Percentiles rank a stretch among this genome's conserved stretches.
Conservation (phyloP, 2,113 vertebrate species). For the Naja naja region DNA sequence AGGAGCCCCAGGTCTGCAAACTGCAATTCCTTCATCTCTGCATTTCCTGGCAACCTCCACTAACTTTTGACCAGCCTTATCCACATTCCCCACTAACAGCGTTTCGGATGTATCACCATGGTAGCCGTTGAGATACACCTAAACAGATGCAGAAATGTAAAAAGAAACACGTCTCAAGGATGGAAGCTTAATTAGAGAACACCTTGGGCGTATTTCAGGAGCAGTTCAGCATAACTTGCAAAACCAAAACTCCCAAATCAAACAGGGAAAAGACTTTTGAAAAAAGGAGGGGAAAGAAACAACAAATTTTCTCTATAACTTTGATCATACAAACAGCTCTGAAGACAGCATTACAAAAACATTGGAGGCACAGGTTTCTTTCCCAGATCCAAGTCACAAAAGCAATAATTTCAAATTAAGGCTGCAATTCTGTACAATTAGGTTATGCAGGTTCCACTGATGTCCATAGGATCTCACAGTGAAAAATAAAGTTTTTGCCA, state of each 20-base stretch:
- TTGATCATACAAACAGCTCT: not conserved
- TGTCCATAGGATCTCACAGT: not conserved
- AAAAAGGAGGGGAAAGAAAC: not conserved
- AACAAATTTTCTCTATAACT: not conserved
- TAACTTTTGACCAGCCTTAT: conserved; percentile 82
- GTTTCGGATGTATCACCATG: conserved; percentile 98
- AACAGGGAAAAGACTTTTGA: not conserved
- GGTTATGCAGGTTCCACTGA: not conserved
- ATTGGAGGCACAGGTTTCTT: not conserved
- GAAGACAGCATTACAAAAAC: not conserved
- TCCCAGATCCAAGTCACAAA: not conserved
- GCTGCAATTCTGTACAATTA: not conserved
- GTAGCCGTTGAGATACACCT: conserved; percentile 95
- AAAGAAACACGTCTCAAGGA: conserved; percentile 52
- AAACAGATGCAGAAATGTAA: conserved; percentile 65
- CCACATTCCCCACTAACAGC: conserved; percentile 89
- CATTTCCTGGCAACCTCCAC: conserved; percentile 84
- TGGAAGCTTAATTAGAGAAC: conserved; percentile 32
- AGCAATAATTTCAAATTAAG: conserved; percentile 18
- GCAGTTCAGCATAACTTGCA: not conserved
- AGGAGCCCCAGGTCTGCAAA: conserved; percentile 83
- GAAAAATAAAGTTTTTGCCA: not conserved
- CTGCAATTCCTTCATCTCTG: conserved; percentile 91
- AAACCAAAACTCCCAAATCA: not conserved
- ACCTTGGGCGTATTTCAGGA: conserved; percentile 16